Percentiles rank a stretch among this genome's conserved stretches.
Conservation (phyloP, 2,888 invertebrate species). For the Lampropteryx suffumata region DNA sequence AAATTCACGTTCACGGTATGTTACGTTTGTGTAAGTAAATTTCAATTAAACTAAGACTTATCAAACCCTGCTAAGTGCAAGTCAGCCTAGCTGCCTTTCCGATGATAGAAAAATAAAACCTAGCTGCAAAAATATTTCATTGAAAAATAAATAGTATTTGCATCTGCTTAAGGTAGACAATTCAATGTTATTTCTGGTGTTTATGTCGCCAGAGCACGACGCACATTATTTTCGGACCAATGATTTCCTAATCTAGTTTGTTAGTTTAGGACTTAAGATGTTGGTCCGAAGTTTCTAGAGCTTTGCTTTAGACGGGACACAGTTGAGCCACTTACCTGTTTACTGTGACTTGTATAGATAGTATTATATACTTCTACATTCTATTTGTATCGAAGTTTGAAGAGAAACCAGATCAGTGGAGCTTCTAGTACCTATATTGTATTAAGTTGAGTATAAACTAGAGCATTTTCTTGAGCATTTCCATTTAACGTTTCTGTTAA, state of each 20-base stretch:
- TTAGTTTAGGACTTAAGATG: conserved; percentile 60
- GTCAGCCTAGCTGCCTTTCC: neutral
- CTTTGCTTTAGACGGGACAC: conserved; percentile 36
- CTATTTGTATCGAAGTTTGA: neutral
- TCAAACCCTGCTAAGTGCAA: neutral
- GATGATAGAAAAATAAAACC: neutral
- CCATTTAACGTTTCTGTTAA: too few species aligned
- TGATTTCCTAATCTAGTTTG: conserved; percentile 60
- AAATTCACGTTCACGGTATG: too few species aligned
- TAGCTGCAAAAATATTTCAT: neutral
- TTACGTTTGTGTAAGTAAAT: neutral
- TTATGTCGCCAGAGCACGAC: conserved; percentile 22
- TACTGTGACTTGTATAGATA: too few species aligned
- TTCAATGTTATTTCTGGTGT: conserved; percentile 9
- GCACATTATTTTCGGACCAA: conserved; percentile 52
- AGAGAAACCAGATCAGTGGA: too few species aligned
- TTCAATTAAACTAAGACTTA: neutral
- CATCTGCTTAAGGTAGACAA: conserved; percentile 16
- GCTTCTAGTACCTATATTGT: too few species aligned
- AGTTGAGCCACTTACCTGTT: conserved; percentile 2
- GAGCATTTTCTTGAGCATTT: too few species aligned
- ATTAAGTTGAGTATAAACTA: too few species aligned
- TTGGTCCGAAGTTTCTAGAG: conserved; percentile 43
- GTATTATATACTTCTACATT: too few species aligned
- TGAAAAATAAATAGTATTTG: neutral